phyloP scores from a whole-genome alignment of 2,113 vertebrate genomes.

The Puffinus mauretanicus region DNA sequence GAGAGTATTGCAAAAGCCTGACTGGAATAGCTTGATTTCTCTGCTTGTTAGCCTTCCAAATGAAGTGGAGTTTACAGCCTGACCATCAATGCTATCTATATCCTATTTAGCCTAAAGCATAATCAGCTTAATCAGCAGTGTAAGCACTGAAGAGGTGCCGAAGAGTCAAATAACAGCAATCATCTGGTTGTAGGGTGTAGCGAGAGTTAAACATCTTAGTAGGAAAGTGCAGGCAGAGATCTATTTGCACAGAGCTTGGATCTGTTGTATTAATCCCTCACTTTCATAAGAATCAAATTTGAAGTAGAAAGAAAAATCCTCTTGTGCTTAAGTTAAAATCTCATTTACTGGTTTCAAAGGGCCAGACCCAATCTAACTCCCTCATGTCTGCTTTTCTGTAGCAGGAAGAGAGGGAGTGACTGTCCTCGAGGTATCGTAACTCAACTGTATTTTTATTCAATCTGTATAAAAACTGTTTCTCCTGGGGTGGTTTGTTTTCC shows the following conservation, averaged over 20 bases:
- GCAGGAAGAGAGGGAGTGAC: background rate
- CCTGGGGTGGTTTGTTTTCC: background rate
- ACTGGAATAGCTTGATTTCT: background rate
- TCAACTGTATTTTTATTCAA: background rate
- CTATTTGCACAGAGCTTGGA: background rate
- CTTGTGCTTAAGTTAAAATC: conserved; percentile 28
- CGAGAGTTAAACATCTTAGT: conserved; percentile 3
- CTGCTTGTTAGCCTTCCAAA: background rate
- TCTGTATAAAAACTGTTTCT: background rate
- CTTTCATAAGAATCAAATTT: conserved; percentile 37
- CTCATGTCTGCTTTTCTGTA: background rate
- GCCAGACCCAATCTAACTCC: background rate
- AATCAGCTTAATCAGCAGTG: background rate
- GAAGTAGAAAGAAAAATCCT: conserved; percentile 26
- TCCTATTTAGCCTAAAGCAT: background rate
- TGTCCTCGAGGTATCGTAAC: background rate
- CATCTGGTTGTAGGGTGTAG: background rate
- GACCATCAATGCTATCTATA: background rate
- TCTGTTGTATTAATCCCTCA: conserved; percentile 32
- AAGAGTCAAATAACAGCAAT: background rate
- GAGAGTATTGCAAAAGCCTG: background rate
- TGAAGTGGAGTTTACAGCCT: background rate
- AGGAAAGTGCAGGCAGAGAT: background rate
- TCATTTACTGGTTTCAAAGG: conserved; percentile 42
- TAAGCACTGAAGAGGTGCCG: background rate